These are phyloP conservation scores for Pogonus chalceus DNA, from an alignment of 1,140 invertebrate genomes.

Conservation along the genomic window DNA sequence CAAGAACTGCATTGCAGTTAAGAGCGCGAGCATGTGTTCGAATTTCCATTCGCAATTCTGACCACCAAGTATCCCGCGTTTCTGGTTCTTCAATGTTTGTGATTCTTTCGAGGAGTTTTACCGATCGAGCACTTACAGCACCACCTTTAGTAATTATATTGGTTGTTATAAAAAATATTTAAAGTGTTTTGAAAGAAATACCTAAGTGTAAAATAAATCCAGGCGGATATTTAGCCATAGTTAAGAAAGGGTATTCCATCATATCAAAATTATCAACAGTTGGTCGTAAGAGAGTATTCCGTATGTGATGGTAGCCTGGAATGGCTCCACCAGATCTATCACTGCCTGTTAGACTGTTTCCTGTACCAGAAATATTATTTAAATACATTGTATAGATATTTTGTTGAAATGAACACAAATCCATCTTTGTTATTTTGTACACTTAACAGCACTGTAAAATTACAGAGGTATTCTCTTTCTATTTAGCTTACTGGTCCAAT, in stretches of 20 bases:
- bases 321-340: conserved; percentile 36
- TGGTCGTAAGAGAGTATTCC: conserved; percentile 21
- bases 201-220: conserved; percentile 85
- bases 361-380: conserved; percentile 33
- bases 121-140: conserved; percentile 75
- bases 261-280: conserved; percentile 48
- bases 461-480: conserved; percentile 1
- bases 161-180: neutral
- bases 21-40: conserved; percentile 81
- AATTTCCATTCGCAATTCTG: conserved; percentile 87
- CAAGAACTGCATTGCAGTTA: conserved; percentile 87
- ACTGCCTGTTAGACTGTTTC: conserved; percentile 56
- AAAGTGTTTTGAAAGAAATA: conserved; percentile 30
- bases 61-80: conserved; percentile 87
- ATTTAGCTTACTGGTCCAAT: neutral
- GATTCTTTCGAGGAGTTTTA: conserved; percentile 78
- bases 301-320: conserved; percentile 21
- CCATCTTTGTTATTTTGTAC: neutral
- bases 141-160: conserved; percentile 56
- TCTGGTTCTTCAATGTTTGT: conserved; percentile 78
- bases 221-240: conserved; percentile 78
- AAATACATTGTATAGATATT: conserved; percentile 5
- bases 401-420: neutral
- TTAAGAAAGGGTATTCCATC: conserved; percentile 92
- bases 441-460: neutral